Base-by-base conservation (phyloP, 2,797 vertebrate genomes). In the Enteromius afrohamiltoni region DNA sequence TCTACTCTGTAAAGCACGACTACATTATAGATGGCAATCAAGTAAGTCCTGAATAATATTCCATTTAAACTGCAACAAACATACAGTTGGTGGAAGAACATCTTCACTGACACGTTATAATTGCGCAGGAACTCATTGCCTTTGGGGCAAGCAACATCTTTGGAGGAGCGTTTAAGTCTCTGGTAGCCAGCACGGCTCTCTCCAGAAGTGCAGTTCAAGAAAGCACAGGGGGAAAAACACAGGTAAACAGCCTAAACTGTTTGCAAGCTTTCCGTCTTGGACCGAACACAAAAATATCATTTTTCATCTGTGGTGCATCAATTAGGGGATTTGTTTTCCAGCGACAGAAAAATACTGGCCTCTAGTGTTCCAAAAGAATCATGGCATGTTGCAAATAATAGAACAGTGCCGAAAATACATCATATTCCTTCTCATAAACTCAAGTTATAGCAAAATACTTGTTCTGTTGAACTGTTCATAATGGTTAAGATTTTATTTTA, bases 211-310 rank as follows among this genome's bases (percentile, higher is more conserved):
- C 95, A 6, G 96, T 99, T 31, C 98, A 99, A 89, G 98, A 98
- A 88, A 99, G 97, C 89, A 97, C 97, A 0, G 98, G 98, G n/a
- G 97, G 98, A 0, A 99, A 99, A 93, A 99, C 97, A 0, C 98
- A 99, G 97, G 98, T 99, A 94, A 83, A 69, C 51, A 69, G 40
- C 65, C 60, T 21, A 53, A 75, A 40, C 9, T 37, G 21, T 67
- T 75, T 82, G 47, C 45, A 75, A 82, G 70, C 8, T 60, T 62
- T 49, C 26, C 34, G 26, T 6, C 26, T 17, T 67, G 45, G 60
- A 31, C 26, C n/a, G 3, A 51, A 51, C 58, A 37, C 29, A 40
- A 74, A 73, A 45, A 29, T n/a, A 5, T 29, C 0, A 67, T 64
- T 82, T 74, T 51, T 16, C 10, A 21, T 49, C 21, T 64, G 58